Base-by-base conservation (phyloP, 2,113 vertebrate genomes). In the Pseudolaguvia tuberculata region DNA sequence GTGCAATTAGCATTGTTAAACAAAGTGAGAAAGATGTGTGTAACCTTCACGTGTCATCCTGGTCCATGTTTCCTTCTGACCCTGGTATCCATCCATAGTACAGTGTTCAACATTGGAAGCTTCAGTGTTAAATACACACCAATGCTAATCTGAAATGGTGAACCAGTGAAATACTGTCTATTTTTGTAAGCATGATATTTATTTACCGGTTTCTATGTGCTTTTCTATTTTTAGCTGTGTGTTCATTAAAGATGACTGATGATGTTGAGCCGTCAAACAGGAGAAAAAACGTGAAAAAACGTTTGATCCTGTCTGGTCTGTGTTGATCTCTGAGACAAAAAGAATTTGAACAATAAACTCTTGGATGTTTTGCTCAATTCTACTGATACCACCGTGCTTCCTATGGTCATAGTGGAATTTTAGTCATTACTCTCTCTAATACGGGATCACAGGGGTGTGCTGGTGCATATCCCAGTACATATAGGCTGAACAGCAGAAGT, bases 131-230 rank as follows among this genome's bases (percentile, higher is more conserved):
- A 71, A 45, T 83, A 84, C 87, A 88, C 88, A 91, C 89, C 90
- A 90, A 90, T 83, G 84, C 77, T 80, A 66, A 72, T 72, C 67
- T 79, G 68, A 79, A 79, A 63, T 45, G 53, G 69, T 80, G 75
- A 71, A 66, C 55, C 78, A 83, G 84, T 79, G 86, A 85, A 87
- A 86, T 85, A 89, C 79, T 81, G 90, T 92, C 87, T 92, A 92
- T 92, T 92, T 92, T 92, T 92, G 89, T 92, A 92, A 90, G 91
- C 89, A 90, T 91, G 88, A 87, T 73, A 85, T 91, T 87, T 84
- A 87, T 82, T 80, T 85, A 86, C 85, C 83, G 86, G 89, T 89
- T 89, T 86, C 83, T 86, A 88, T 78, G 81, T 80, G 76, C 82
- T 88, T 90, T 90, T 90, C 87, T 89, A 89, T 85, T 84, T 83